A percentile compares a stretch with the other conserved stretches of the same genome.
Conservation (phyloP, 2,888 invertebrate genomes). For the Belgica antarctica region DNA sequence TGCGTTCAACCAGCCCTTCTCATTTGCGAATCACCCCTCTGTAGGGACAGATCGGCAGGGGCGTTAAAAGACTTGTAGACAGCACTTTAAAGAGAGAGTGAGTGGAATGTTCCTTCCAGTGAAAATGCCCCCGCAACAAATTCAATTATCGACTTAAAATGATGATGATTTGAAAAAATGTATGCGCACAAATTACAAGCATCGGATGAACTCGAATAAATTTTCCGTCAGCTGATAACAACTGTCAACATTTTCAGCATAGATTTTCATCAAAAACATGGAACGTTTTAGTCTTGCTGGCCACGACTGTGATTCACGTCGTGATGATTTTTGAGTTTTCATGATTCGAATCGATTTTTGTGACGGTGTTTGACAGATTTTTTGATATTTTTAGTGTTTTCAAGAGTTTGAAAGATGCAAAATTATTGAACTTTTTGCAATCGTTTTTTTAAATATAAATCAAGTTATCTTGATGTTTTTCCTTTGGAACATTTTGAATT, state of each 20-base stretch:
- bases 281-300: not conserved
- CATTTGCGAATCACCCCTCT: constrained; percentile 31
- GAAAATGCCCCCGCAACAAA: constrained; percentile 41
- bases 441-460: no score
- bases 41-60: not conserved
- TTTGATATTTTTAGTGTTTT: no score
- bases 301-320: not conserved
- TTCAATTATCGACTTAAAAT: constrained; percentile 41
- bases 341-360: no score
- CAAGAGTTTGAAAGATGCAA: no score
- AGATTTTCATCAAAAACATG: constrained; percentile 14
- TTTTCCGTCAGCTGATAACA: constrained; percentile 41
- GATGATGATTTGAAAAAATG: not conserved
- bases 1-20: constrained; percentile 29
- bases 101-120: not conserved
- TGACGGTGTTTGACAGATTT: no score
- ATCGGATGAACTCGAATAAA: constrained; percentile 11
- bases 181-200: constrained; percentile 11
- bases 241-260: constrained; percentile 43
- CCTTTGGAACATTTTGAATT: no score
- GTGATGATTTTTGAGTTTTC: no score
- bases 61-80: constrained; percentile 23
- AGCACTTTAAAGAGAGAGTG: constrained; percentile 27
- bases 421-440: no score
- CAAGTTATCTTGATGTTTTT: no score